Conservation (phyloP, 2,888 invertebrate genomes). For the Lucinisca nassula region DNA sequence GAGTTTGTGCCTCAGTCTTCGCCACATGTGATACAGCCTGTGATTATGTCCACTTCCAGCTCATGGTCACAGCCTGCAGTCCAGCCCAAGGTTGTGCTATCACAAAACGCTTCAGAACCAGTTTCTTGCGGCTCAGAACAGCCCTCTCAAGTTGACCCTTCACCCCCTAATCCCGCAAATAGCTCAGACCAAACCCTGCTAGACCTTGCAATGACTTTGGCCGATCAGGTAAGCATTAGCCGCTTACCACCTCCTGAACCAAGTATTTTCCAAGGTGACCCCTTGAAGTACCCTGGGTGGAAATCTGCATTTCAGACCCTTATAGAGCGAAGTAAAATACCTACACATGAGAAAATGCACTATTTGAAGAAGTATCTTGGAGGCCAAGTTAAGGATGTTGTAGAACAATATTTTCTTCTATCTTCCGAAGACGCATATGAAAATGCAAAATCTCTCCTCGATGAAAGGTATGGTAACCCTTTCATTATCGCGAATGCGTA, state of each 20-base stretch:
- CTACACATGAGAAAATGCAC: slow-evolving; percentile 23
- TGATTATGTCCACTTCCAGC: too few relatives aligned
- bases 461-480: slow-evolving; percentile 58
- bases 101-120: neutral
- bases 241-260: slow-evolving; percentile 60
- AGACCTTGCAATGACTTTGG: slow-evolving; percentile 10
- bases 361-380: slow-evolving; percentile 31
- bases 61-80: too few relatives aligned
- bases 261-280: slow-evolving; percentile 48
- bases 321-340: slow-evolving; percentile 26
- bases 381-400: slow-evolving; percentile 9
- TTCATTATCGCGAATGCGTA: slow-evolving; percentile 53
- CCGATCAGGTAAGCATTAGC: slow-evolving; percentile 42
- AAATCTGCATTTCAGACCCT: slow-evolving; percentile 34
- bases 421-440: slow-evolving; percentile 41
- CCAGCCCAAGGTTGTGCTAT: too few relatives aligned
- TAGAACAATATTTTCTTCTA: slow-evolving; percentile 23
- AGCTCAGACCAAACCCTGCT: neutral
- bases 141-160: neutral
- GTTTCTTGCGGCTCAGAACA: neutral
- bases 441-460: slow-evolving; percentile 48
- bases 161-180: neutral
- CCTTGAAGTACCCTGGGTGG: slow-evolving; percentile 25
- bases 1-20: neutral
- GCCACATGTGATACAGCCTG: neutral